Conservation (phyloP, 2,888 invertebrate species). For the Artemia sinica region DNA sequence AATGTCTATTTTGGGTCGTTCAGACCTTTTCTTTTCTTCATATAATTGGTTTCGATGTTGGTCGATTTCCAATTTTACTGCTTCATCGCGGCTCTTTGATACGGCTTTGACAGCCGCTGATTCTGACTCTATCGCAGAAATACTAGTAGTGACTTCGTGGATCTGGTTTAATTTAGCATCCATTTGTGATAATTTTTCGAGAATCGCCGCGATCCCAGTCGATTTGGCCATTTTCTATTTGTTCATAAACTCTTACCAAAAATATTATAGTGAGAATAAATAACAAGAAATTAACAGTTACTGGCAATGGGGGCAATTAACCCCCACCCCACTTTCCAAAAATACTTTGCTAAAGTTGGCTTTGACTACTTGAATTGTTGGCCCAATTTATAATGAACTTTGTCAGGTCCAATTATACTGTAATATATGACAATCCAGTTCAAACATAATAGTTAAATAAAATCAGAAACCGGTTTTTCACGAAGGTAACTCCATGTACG, state of each 20-base stretch:
- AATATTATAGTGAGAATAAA: constrained; percentile 1
- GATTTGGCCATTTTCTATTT: constrained; percentile 3
- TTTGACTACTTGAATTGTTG: too few relatives aligned
- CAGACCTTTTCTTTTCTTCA: not conserved
- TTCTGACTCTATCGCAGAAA: not conserved
- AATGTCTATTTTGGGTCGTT: not conserved
- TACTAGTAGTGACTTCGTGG: constrained; percentile 2
- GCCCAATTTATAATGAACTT: too few relatives aligned
- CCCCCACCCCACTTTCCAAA: not conserved
- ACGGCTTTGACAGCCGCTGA: too few relatives aligned
- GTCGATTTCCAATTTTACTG: constrained; percentile 2
- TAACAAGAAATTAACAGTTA: not conserved
- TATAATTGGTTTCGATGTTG: not conserved
- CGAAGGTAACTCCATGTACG: too few relatives aligned
- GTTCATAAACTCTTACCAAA: not conserved
- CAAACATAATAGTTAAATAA: too few relatives aligned
- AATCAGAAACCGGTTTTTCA: too few relatives aligned
- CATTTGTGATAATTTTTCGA: constrained; percentile 5
- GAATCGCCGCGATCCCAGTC: not conserved
- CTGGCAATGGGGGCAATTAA: constrained; percentile 2
- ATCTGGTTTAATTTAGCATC: not conserved
- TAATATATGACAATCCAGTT: too few relatives aligned
- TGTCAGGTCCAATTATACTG: too few relatives aligned
- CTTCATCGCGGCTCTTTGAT: not conserved
- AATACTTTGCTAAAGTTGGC: not conserved